phyloP scores from a whole-genome alignment of 2,113 vertebrate genomes.

The Gambusia affinis region DNA sequence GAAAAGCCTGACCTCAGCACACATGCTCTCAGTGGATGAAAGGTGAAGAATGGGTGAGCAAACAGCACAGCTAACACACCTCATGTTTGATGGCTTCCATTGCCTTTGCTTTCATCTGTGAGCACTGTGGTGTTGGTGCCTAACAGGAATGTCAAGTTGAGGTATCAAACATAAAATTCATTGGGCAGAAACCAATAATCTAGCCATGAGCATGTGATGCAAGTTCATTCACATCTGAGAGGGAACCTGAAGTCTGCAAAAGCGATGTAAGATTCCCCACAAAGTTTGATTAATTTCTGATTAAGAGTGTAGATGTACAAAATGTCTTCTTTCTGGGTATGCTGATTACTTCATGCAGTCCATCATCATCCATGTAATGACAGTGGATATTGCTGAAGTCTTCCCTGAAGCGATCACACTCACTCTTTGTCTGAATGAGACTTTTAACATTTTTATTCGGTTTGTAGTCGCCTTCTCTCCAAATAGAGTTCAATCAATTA shows the following conservation, averaged over 20 bases:
- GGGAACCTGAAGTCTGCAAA: background rate
- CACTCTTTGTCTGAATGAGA: background rate
- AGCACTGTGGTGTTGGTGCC: constrained; percentile 10
- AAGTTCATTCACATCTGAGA: constrained; percentile 8
- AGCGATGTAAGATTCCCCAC: background rate
- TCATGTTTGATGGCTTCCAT: constrained; percentile 11
- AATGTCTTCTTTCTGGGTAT: background rate
- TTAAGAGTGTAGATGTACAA: background rate
- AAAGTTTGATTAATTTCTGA: background rate
- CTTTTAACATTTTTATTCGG: background rate
- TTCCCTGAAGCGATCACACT: background rate
- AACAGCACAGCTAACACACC: background rate
- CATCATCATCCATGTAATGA: background rate
- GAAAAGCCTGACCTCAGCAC: constrained; percentile 11
- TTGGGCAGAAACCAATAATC: constrained; percentile 43
- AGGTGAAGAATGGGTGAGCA: constrained; percentile 10
- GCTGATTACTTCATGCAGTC: background rate
- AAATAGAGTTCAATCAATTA: constrained; percentile 25
- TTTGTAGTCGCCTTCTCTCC: constrained; percentile 1
- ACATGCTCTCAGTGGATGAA: constrained; percentile 3
- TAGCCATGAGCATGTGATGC: constrained; percentile 10
- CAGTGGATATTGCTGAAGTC: background rate
- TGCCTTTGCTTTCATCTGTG: constrained; percentile 35
- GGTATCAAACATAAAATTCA: constrained; percentile 46
- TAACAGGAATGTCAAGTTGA: constrained; percentile 35